Base-by-base conservation (phyloP, 2,797 vertebrate genomes). In the Phrynocephalus guinanensis region DNA sequence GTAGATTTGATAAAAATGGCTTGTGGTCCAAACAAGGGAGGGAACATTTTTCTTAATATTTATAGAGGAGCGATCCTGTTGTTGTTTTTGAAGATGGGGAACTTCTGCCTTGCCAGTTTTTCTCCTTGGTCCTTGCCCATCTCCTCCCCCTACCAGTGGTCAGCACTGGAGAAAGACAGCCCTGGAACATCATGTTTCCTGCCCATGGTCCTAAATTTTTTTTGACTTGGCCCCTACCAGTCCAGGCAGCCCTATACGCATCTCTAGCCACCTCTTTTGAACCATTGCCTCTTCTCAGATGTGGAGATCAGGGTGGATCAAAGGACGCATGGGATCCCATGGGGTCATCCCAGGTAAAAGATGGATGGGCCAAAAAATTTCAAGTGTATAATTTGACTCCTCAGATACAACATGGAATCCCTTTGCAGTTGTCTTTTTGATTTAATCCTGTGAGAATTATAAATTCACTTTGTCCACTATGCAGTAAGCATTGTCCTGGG, bases 1-100 rank as follows among this genome's bases (percentile, higher is more conserved):
- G 52, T 56, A 56, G 52, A 56, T 56, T 10, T 56, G 13, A 56
- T 56, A 56, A 56, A 13, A 56, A 13, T 56, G 52, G 52, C 52
- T 56, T 56, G 52, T 56, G 52, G 52, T 56, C 52, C 52, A 56
- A 56, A 56, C 52, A 56, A 9, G 10, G 52, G 13, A 56, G 52
- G 52, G 52, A 90, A 87, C 76, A 77, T 82, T 90, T 91, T 93
- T 91, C 88, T 92, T 90, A 91, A 93, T 5, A 16, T 15, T 48
- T 44, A 26, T 63, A 63, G 60, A 63, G 20, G 60, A 63, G 2
- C 20, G 60, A 20, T 63, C 20, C 60, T 63, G 60, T 16, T 63
- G 15, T 63, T 63, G 60, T 63, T 63, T 44, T 63, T 63, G 60
- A 63, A 63, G 60, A 63, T 20, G 60, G 60, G 13, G 60, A 63